Evolutionary conservation across 2,888 invertebrate species (phyloP), one percentile per base, ranked within the genome.

Genomic region (Ariolimax columbianus): DNA sequence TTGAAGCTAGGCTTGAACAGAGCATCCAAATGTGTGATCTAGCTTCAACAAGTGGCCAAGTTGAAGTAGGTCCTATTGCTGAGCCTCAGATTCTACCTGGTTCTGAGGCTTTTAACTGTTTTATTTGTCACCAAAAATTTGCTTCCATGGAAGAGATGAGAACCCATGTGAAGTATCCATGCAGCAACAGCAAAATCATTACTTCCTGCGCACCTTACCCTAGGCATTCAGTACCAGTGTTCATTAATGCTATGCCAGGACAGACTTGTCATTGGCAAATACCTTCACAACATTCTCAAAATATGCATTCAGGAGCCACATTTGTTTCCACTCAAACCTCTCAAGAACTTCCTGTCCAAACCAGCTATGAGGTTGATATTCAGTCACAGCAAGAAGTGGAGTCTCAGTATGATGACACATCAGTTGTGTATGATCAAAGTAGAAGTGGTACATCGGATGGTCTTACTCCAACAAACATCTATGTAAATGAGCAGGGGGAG

Each of bases 81-180:
- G 30, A 47, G 38, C 4, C 55, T 26, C 78, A 51, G 7, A n/a
- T 73, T 33, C 7, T 73, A 26, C 17, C 77, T 26, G 70, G 51
- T 6, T 40, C 68, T 14, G 85, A 81, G 11, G 38, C 73, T 33
- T 85, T 85, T 40, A 81, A 63, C 38, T 91, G 91, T 82, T 86
- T 90, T 33, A 91, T 91, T 55, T 91, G 91, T 86, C 88, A 87
- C 30, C 87, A 88, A 33, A 89, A 89, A 83, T 91, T 91, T 87
- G 66, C 82, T 7, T 89, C 89, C 0, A 82, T 91, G 47, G 88
- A 90, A 81, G 90, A 90, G 73, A 91, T 91, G 90, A 87, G 90
- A 59, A 88, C 89, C n/a, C 91, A 91, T 89, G 91, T 91, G 19
- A 90, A 90, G 82, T 87, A 89, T 70, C 90, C 91, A 30, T 91